Conservation (phyloP, 2,797 vertebrate species). For the Lepus townsendii region DNA sequence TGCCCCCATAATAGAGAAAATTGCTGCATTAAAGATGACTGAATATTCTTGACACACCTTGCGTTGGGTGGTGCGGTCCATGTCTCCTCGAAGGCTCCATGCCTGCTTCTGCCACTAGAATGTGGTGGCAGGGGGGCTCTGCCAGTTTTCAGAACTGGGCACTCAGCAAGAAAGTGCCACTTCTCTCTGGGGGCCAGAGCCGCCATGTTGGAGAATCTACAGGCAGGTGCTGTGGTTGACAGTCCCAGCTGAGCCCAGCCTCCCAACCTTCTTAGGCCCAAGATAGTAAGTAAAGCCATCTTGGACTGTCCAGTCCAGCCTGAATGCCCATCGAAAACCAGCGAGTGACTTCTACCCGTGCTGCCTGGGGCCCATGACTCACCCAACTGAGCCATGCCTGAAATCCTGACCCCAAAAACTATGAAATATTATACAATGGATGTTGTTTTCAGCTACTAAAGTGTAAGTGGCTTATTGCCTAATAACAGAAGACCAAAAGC, state of each 20-base stretch:
- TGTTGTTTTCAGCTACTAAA: not conserved
- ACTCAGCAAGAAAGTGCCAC: not conserved
- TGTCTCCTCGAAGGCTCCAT: not conserved
- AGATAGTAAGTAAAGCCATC: not conserved
- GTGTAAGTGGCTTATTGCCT: not conserved
- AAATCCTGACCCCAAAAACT: not conserved
- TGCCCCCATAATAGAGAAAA: not conserved
- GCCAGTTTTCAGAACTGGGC: not conserved
- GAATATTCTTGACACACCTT: not conserved
- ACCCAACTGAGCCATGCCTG: not conserved
- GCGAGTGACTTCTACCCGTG: not conserved
- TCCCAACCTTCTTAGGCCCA: not conserved
- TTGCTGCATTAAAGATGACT: not conserved
- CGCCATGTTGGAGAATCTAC: not conserved
- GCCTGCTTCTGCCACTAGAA: not conserved
- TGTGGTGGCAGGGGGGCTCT: not conserved
- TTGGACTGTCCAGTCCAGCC: not conserved
- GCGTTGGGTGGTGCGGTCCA: not conserved
- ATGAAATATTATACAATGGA: not conserved
- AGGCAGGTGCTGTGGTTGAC: not conserved
- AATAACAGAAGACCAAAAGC: not conserved
- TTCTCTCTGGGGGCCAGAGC: not conserved
- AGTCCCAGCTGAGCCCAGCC: not conserved
- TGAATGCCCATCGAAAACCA: not conserved
- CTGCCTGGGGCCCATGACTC: not conserved